Evolutionary conservation across 2,797 vertebrate species (phyloP), one percentile per base, ranked within the genome.

Genomic region (Sarcophilus harrisii): DNA sequence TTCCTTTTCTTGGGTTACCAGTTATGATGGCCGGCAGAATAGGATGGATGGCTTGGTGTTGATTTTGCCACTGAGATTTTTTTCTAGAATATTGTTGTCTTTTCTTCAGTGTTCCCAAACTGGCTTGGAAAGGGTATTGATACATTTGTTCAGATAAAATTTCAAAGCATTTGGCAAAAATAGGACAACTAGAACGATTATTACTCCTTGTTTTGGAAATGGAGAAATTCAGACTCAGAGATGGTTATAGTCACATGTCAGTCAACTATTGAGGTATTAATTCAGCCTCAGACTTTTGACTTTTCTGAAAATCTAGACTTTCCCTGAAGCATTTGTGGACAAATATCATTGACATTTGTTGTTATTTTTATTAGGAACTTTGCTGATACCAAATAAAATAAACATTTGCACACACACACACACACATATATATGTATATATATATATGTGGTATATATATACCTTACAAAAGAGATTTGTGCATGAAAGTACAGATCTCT

Each of bases 211-310:
- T 94, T 97, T 96, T 95, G 91, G 59, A 95, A 73, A 92, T 14
- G 87, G 81, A 96, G 94, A 93, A n/a, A 93, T 13, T 60, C 49
- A 59, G 91, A 27, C 87, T 94, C 58, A 54, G 5, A 90, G 38
- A 93, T 45, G 92, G 94, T 94, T 95, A 90, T 89, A 60, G 55
- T 90, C 92, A 90, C 94, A 87, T 92, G 93, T 91, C 49, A 54
- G 96, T 92, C 95, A 96, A 94, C 94, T 91, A 91, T 94, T 95
- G 95, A 97, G 90, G 93, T 95, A 90, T 95, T 97, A 97, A 97
- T 97, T 96, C 93, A 94, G 58, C 66, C 57, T 87, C n/a, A 58
- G 93, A 92, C 95, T 97, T 94, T 73, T 92, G 93, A 95, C 94
- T 97, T 97, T 97, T 97, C 96, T 93, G 95, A 59, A 97, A 93